Base-by-base conservation (phyloP, 2,888 invertebrate species). In the Diaprepes abbreviatus region DNA sequence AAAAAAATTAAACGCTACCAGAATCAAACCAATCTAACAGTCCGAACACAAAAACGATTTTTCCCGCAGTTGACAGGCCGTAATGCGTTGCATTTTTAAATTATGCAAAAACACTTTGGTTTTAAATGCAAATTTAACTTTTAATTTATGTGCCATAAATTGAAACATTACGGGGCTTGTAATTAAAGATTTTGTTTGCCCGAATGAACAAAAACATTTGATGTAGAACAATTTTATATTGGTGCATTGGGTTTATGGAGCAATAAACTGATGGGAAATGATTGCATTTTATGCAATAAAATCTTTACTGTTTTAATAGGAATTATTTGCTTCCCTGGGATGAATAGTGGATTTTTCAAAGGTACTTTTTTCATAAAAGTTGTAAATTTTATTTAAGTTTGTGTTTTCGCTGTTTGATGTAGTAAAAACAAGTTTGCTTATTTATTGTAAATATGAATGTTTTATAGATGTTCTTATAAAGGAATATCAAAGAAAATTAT, bases 101-200 rank as follows among this genome's bases (percentile, higher is more conserved):
- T 48, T 21, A 28, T 48, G 24, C 48, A 24, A 24, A 52, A 28
- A 52, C 5, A 7, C 12, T n/a, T 48, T 28, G 16, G 14, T 52
- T 31, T 12, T 52, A 31, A 28, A 48, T 48, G 48, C 12, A 48
- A 52, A 52, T 48, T 48, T 24, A 2, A 52, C 14, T 24, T 52
- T 52, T 52, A 31, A 52, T 52, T 28, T 31, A 52, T 31, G 50
- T 52, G 31, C 16, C 50, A 31, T 52, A 52, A 40, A 40, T 16
- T 40, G 40, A 40, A 40, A 52, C 28, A 31, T 52, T 52, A 31
- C 7, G 3, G 16, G 31, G 12, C 3, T 28, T 52, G 9, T 14
- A 31, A 52, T 52, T 21, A 52, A 52, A 52, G 6, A 16, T 52
- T 52, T 52, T 31, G 31, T 52, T 28, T 24, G 50, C 50, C 4